Percentiles rank a stretch among this genome's conserved stretches.
phyloP scores from a whole-genome alignment of 2,113 vertebrate genomes.

The Pluvialis apricaria region DNA sequence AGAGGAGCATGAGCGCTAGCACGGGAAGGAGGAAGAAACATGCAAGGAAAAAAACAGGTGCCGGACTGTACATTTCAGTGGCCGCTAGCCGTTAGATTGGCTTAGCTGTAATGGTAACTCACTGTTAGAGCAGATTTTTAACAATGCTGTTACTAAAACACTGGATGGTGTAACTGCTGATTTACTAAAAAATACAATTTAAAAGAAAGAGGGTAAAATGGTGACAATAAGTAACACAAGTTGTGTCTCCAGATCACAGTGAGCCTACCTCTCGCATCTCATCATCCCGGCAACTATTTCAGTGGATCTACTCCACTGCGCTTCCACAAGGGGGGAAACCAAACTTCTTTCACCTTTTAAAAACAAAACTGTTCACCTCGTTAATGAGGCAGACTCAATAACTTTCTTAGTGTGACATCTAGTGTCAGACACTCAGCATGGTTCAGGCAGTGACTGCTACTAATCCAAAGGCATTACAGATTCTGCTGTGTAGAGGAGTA shows the following conservation, averaged over 20 bases:
- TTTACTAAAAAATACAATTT: background rate
- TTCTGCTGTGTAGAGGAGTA: background rate
- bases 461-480: background rate
- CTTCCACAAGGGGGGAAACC: background rate
- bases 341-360: background rate
- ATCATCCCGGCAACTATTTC: background rate
- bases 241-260: background rate
- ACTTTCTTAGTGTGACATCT: conserved; percentile 73
- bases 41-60: background rate
- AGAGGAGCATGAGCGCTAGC: background rate
- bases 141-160: background rate
- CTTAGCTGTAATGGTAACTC: background rate
- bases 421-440: conserved; percentile 15
- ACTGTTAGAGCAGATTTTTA: background rate
- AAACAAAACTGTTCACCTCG: background rate
- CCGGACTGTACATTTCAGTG: background rate
- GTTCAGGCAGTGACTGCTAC: background rate
- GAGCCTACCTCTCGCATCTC: background rate
- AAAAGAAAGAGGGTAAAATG: background rate
- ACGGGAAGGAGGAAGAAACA: background rate
- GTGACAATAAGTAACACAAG: background rate
- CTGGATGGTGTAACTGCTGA: background rate
- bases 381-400: background rate
- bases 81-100: background rate
- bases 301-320: background rate